Base-by-base conservation (phyloP, 2,888 invertebrate genomes). In the Salticus scenicus region DNA sequence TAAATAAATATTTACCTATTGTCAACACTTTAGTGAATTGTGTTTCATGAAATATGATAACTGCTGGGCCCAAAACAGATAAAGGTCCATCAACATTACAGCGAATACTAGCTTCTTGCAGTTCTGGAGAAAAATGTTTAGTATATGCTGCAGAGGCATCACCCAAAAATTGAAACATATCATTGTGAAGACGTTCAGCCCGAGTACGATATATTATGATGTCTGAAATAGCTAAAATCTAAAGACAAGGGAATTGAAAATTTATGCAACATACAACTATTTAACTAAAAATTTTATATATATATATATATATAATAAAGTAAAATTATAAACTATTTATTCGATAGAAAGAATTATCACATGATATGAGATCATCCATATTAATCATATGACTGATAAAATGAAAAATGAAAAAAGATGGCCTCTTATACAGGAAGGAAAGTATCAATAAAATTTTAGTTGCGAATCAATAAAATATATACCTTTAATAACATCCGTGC, bases 11-110 rank as follows among this genome's bases (percentile, higher is more conserved):
- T 92, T 88, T 76, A 86, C 86, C 74, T 76, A 80, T 80, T 1
- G 76, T 51, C 20, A 86, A 51, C 20, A 86, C 93, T 89, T 93
- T 93, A 17, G 95, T 96, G 89, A 95, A 93, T 72, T 93, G 92
- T 0, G 96, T 95, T 91, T 96, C 96, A 90, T 96, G 96, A 91
- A 95, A 95, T 88, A 96, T 93, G 80, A 96, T 93, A 33, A 96
- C 93, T 88, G 94, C 94, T 51, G 96, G 96, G 27, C 95, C 95
- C 81, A 94, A 91, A 30, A 93, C 92, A 79, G 93, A 93, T 8
- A 93, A 90, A 10, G 93, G 91, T 42, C 90, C 91, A 31, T 91
- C 89, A 28, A 92, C 90, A 4, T 94, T 94, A 71, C 92, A 91
- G 12, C 90, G 87, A 78, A 90, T 89, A 33, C 90, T 90, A 4